These are phyloP conservation scores for Heteronetta atricapilla DNA, from an alignment of 2,113 vertebrate genomes.

Conservation along the genomic window DNA sequence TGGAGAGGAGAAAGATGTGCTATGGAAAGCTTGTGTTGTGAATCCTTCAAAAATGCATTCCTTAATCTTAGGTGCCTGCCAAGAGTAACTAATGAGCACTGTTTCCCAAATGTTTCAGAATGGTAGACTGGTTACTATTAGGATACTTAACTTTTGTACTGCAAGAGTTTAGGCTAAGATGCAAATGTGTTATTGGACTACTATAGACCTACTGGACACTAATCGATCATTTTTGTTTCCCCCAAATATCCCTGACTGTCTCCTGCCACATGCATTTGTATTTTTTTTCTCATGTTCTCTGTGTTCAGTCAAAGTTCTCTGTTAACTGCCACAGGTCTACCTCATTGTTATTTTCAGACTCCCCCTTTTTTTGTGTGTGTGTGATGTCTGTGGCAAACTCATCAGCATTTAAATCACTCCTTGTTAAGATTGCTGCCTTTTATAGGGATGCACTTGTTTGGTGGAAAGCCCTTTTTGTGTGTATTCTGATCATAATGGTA, in stretches of 20 bases:
- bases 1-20: neutral
- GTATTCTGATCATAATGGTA: neutral
- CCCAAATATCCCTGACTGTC: neutral
- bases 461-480: neutral
- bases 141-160: neutral
- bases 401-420: neutral
- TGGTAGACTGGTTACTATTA: neutral
- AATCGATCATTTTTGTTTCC: neutral
- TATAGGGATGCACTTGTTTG: neutral
- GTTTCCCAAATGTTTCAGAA: conserved; percentile 27
- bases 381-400: neutral
- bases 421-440: neutral
- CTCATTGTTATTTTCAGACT: neutral
- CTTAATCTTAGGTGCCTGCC: neutral
- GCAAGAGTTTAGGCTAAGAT: neutral
- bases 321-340: neutral
- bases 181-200: neutral
- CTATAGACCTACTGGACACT: neutral
- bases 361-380: neutral
- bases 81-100: conserved; percentile 12
- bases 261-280: neutral
- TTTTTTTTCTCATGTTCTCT: neutral
- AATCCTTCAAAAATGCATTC: conserved; percentile 26
- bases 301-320: neutral
- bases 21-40: neutral